A percentile compares a stretch with the other conserved stretches of the same genome.
These are phyloP conservation scores for Ptycholaimellus sp. DNA, from an alignment of 2,888 invertebrate genomes.

Conservation along the genomic window DNA sequence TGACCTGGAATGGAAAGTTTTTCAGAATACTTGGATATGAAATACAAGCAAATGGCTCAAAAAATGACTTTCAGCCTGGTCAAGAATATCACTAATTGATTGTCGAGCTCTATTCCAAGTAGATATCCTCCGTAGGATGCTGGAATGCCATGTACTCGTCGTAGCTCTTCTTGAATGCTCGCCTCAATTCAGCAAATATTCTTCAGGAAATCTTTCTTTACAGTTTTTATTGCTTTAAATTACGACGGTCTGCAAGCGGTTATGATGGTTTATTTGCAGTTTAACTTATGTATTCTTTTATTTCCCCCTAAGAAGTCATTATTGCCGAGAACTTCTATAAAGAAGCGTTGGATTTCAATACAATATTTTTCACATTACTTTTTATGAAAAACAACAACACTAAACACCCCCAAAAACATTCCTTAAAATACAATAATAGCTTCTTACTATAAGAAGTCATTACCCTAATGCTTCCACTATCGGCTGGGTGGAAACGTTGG, in stretches of 20 bases:
- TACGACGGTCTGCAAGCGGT: background rate
- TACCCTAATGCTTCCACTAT: constrained; percentile 94
- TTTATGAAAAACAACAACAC: background rate
- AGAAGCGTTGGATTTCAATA: background rate
- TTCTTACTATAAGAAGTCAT: constrained; percentile 1
- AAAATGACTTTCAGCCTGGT: no score
- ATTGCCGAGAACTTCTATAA: background rate
- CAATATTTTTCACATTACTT: no score
- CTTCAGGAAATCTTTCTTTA: background rate
- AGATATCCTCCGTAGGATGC: constrained; percentile 94
- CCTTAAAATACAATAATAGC: background rate
- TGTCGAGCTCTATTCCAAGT: constrained; percentile 91
- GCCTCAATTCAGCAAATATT: constrained; percentile 41
- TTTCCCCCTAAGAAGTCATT: background rate
- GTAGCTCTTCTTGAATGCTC: constrained; percentile 90
- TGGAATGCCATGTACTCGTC: constrained; percentile 97
- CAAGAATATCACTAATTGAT: no score
- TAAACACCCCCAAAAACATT: background rate
- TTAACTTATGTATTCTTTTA: background rate
- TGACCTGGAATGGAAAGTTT: no score
- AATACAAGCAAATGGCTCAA: no score
- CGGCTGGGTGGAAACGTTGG: constrained; percentile 70
- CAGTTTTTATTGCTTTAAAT: background rate
- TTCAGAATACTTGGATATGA: no score
- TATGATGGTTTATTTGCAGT: no score